phyloP scores from a whole-genome alignment of 30 jellyfish, hydroid and myxozoan species.

The Hydractinia echinata region DNA sequence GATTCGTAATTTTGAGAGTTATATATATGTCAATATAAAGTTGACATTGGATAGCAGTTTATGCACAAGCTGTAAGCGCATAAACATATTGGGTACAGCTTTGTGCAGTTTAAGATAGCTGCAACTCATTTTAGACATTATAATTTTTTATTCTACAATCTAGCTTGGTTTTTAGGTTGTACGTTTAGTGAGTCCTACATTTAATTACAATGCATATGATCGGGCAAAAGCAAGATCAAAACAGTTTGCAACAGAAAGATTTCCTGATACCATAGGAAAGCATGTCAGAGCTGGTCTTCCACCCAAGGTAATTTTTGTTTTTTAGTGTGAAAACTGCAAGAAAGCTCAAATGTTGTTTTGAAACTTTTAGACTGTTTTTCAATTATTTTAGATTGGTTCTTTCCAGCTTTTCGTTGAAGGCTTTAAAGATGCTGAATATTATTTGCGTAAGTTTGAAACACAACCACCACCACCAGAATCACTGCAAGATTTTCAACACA shows the following conservation, averaged over 20 bases:
- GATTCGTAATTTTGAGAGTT: too few species aligned
- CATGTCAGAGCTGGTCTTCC: conserved; percentile 98
- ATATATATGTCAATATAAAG: too few species aligned
- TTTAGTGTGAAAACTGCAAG: neutral
- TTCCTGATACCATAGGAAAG: conserved; percentile 90
- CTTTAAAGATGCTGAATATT: conserved; percentile 84
- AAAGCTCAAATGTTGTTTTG: neutral
- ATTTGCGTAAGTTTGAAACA: conserved; percentile 63
- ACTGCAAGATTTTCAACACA: conserved; percentile 62
- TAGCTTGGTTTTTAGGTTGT: conserved; percentile 56
- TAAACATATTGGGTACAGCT: too few species aligned
- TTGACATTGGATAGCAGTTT: too few species aligned
- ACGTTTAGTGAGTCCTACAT: conserved; percentile 86
- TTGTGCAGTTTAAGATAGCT: too few species aligned
- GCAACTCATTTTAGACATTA: neutral
- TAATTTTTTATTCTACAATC: neutral
- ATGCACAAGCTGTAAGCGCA: too few species aligned
- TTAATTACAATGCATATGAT: conserved; percentile 76
- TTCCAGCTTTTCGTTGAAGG: conserved; percentile 97
- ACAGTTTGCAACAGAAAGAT: conserved; percentile 90
- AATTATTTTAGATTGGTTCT: conserved; percentile 76
- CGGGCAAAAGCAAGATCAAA: conserved; percentile 89
- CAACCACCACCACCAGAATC: conserved; percentile 88
- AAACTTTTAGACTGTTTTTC: neutral
- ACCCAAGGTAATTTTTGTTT: conserved; percentile 54